These are phyloP conservation scores for Indicator indicator DNA, from an alignment of 2,113 vertebrate species.

Conservation along the genomic window DNA sequence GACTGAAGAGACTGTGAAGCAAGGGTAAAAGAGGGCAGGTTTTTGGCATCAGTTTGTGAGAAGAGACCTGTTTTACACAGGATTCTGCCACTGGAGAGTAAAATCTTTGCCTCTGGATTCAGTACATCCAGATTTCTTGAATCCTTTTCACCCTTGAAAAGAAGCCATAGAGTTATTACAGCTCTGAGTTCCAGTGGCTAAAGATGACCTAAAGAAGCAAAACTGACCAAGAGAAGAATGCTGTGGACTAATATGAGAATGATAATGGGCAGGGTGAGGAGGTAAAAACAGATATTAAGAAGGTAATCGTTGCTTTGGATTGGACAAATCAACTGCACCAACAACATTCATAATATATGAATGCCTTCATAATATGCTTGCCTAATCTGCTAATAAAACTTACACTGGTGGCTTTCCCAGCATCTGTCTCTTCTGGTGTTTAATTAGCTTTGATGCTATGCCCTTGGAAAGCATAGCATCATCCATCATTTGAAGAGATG, in stretches of 20 bases:
- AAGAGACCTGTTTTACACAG: not conserved
- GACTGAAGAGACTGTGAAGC: not conserved
- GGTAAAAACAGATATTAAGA: not conserved
- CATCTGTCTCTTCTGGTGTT: not conserved
- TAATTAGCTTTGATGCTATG: not conserved
- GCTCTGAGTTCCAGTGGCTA: not conserved
- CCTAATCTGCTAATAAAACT: not conserved
- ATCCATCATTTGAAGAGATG: not conserved
- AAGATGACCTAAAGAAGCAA: not conserved
- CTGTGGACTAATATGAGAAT: not conserved
- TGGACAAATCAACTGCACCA: not conserved
- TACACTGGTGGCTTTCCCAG: not conserved
- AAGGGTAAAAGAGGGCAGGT: not conserved
- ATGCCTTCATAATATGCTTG: too few relatives aligned
- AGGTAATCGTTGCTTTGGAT: not conserved
- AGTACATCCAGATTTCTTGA: not conserved
- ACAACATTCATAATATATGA: not conserved
- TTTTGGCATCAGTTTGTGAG: not conserved
- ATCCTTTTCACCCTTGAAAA: not conserved
- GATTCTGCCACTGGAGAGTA: not conserved
- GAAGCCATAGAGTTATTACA: not conserved
- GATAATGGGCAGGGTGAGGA: not conserved
- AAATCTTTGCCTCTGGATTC: not conserved
- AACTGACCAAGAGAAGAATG: not conserved
- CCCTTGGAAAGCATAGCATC: not conserved